Conservation (phyloP, 1,140 invertebrate species). For the Stegodyphus dumicola region DNA sequence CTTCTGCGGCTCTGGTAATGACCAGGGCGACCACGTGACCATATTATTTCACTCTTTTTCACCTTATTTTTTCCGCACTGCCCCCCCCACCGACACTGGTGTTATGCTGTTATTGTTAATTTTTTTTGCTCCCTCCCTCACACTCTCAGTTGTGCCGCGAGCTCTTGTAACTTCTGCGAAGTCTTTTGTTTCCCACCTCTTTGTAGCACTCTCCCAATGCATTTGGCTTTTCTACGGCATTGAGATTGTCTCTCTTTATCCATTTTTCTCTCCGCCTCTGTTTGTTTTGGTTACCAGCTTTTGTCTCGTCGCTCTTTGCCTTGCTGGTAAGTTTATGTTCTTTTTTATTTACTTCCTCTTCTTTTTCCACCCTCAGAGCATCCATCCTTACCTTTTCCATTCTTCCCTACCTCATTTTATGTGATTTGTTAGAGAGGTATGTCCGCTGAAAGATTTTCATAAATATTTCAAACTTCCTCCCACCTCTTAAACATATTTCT, state of each 20-base stretch:
- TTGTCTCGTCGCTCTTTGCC: not conserved
- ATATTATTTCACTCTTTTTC: constrained; percentile 60
- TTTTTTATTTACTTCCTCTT: not conserved
- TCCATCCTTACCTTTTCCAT: not conserved
- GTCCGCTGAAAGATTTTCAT: not conserved
- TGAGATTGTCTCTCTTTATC: not conserved
- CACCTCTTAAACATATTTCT: not conserved
- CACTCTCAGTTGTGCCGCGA: not conserved
- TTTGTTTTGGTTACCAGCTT: constrained; percentile 7
- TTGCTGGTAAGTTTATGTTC: no score
- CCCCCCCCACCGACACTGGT: not conserved
- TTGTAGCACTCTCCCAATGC: not conserved
- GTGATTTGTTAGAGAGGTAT: constrained; percentile 12
- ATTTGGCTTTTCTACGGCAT: not conserved
- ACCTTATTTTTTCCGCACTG: constrained; percentile 28
- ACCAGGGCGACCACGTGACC: constrained; percentile 56
- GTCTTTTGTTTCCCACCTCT: constrained; percentile 44
- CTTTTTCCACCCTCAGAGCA: not conserved
- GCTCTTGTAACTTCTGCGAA: not conserved
- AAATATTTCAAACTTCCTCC: constrained; percentile 26
- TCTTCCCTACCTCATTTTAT: not conserved
- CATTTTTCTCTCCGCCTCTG: not conserved
- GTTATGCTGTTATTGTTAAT: constrained; percentile 9
- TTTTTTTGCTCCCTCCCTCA: constrained; percentile 1
- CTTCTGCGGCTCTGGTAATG: constrained; percentile 49